These are phyloP conservation scores for Lophius americanus DNA, from an alignment of 2,797 vertebrate genomes.

Conservation along the genomic window DNA sequence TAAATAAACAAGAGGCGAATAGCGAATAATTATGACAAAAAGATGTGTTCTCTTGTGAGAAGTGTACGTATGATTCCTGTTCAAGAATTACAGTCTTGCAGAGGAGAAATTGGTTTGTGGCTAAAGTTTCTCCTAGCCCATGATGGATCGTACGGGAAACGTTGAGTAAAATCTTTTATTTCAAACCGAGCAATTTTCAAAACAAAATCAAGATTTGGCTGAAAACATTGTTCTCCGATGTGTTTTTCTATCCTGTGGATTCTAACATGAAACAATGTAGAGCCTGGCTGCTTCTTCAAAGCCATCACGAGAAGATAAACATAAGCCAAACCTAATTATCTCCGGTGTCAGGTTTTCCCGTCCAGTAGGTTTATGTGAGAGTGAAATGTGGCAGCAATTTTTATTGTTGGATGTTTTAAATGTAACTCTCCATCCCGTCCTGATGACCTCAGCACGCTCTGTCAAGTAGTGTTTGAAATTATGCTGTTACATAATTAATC, in stretches of 20 bases:
- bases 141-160: too few relatives aligned
- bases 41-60: neutral
- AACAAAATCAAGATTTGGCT: slow-evolving; percentile 13
- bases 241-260: too few relatives aligned
- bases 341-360: neutral
- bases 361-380: neutral
- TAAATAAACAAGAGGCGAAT: too few relatives aligned
- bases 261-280: too few relatives aligned
- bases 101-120: neutral
- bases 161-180: too few relatives aligned
- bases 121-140: neutral
- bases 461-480: neutral
- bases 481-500: neutral
- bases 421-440: neutral
- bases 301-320: neutral
- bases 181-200: neutral
- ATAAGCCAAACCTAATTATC: neutral
- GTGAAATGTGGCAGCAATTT: neutral
- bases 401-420: neutral
- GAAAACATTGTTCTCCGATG: neutral
- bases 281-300: neutral
- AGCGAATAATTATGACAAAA: too few relatives aligned
- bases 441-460: neutral
- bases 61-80: neutral
- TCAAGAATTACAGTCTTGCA: neutral